A percentile compares a stretch with the other conserved stretches of the same genome.
Conservation (phyloP, 2,113 vertebrate species). For the Actenoides lindsayi region DNA sequence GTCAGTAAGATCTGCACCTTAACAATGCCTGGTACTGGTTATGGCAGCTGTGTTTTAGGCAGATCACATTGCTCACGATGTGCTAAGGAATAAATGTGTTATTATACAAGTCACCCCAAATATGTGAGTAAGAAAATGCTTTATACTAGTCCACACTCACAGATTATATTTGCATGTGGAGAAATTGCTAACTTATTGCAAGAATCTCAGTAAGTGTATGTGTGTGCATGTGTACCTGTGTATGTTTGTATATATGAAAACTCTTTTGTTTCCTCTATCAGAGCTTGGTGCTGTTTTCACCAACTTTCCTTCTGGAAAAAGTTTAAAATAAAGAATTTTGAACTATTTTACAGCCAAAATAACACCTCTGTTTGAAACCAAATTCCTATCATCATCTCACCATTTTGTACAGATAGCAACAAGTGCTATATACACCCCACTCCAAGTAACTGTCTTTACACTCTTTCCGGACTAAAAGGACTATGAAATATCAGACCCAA, state of each 20-base stretch:
- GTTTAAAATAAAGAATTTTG: neutral
- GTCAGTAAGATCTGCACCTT: neutral
- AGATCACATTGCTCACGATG: neutral
- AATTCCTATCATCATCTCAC: neutral
- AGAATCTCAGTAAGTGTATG: neutral
- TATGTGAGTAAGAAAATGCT: neutral
- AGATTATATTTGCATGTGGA: neutral
- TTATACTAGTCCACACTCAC: neutral
- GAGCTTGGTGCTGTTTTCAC: neutral
- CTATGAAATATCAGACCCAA: neutral
- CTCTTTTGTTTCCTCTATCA: neutral
- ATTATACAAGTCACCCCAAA: neutral
- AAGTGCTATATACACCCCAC: neutral
- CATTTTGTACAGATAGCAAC: neutral
- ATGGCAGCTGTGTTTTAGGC: neutral
- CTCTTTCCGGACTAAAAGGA: neutral
- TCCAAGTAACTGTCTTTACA: neutral
- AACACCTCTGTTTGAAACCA: neutral
- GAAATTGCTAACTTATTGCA: neutral
- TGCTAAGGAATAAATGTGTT: neutral
- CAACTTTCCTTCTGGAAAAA: neutral
- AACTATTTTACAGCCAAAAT: neutral
- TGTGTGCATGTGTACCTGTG: fast-evolving
- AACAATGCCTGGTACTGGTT: too few relatives aligned
- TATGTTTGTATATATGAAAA: neutral